These are phyloP conservation scores for Gnathonemus echidnorhynchus DNA, from an alignment of 2,113 vertebrate species.

Conservation along the genomic window DNA sequence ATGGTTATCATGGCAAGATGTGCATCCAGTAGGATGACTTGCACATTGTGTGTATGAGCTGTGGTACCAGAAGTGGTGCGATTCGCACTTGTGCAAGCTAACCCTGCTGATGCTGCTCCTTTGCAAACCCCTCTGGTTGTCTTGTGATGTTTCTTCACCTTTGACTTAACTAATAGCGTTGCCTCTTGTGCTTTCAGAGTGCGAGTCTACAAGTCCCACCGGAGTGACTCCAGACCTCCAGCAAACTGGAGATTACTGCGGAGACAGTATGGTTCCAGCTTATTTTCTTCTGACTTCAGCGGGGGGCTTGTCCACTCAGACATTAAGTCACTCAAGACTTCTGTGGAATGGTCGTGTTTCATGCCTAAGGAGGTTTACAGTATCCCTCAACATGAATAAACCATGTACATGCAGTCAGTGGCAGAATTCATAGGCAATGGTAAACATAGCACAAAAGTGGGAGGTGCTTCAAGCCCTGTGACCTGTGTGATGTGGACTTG, in stretches of 20 bases:
- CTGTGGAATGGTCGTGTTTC: neutral
- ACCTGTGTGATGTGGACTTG: neutral
- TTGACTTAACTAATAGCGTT: neutral
- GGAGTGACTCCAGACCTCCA: constrained; percentile 72
- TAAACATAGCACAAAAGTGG: neutral
- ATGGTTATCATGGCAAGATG: neutral
- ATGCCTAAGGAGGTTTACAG: neutral
- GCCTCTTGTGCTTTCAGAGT: constrained; percentile 59
- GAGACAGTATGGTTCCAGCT: constrained; percentile 78
- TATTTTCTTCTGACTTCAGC: neutral
- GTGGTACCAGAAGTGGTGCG: neutral
- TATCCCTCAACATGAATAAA: constrained; percentile 2
- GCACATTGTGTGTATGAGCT: neutral
- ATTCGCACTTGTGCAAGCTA: neutral
- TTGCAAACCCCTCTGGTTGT: neutral
- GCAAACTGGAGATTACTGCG: constrained; percentile 85
- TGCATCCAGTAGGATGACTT: neutral
- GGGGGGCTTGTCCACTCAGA: neutral
- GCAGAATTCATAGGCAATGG: neutral
- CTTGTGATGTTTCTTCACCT: neutral
- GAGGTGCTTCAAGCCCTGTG: neutral
- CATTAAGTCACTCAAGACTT: neutral
- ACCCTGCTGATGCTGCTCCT: neutral
- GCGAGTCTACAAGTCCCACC: constrained; percentile 66
- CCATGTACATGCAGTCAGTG: neutral